Conservation (phyloP, 1,140 invertebrate species). For the Odontomachus brunneus region DNA sequence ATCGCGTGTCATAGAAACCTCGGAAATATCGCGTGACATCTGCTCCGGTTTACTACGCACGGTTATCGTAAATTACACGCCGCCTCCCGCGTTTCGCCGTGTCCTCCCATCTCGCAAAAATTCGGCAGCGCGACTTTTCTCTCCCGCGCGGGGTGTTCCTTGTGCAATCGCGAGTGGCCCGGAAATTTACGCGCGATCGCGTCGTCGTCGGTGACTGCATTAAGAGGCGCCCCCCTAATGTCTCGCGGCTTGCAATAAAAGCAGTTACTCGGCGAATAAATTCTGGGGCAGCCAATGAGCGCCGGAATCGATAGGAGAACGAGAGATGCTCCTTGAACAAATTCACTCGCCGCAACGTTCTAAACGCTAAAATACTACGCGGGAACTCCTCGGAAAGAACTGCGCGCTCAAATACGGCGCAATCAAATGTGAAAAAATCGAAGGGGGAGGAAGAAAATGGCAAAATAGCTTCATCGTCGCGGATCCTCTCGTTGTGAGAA, state of each 20-base stretch:
- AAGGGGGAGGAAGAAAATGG: too few relatives aligned
- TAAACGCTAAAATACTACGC: neutral
- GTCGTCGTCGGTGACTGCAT: neutral
- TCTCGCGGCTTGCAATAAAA: conserved; percentile 1
- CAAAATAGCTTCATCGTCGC: too few relatives aligned
- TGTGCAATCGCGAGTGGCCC: too few relatives aligned
- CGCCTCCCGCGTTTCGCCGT: neutral
- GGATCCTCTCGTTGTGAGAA: too few relatives aligned
- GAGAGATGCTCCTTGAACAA: conserved; percentile 10
- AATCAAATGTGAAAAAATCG: too few relatives aligned
- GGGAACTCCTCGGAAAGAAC: neutral
- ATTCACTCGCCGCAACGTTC: neutral
- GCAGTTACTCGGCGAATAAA: conserved; percentile 30
- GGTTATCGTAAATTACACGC: conserved; percentile 30
- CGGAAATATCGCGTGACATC: conserved; percentile 49
- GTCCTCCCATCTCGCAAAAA: conserved; percentile 14
- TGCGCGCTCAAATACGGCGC: too few relatives aligned
- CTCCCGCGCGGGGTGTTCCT: neutral
- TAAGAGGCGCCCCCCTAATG: neutral
- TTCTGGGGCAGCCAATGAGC: neutral
- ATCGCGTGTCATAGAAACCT: conserved; percentile 48
- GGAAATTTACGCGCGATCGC: conserved; percentile 9
- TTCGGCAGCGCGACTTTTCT: neutral
- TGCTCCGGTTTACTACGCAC: conserved; percentile 34
- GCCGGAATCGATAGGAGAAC: neutral